Evolutionary conservation across 1,140 invertebrate genomes (phyloP).

Genomic region (Drosophila athabasca): DNA sequence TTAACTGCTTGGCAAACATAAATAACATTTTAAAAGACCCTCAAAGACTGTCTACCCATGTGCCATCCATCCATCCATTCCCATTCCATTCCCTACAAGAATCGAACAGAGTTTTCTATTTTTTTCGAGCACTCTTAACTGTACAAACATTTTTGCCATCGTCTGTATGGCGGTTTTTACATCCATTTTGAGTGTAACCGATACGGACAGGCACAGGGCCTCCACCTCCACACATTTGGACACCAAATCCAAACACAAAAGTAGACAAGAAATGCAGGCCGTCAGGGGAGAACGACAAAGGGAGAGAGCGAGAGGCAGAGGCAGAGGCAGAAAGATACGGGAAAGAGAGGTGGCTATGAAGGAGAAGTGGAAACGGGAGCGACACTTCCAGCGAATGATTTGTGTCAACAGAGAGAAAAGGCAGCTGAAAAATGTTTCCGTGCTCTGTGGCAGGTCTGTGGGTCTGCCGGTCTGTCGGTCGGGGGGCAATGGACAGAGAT

Average conservation of each 20-base stretch:
- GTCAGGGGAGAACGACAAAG: background rate
- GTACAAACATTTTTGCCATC: conserved; percentile 51
- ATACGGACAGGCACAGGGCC: conserved; percentile 40
- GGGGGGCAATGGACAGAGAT: conserved; percentile 47
- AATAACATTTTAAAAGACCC: conserved; percentile 6
- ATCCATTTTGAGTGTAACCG: conserved; percentile 51
- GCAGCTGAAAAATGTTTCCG: conserved; percentile 60
- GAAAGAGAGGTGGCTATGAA: conserved; percentile 21
- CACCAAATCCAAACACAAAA: conserved; percentile 60
- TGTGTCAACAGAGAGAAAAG: conserved; percentile 71
- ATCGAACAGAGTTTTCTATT: conserved; percentile 9
- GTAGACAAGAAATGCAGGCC: conserved; percentile 17
- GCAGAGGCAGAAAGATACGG: background rate
- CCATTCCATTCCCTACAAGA: background rate
- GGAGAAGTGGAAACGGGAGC: conserved; percentile 45
- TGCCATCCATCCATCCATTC: too few species aligned
- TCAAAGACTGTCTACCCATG: background rate
- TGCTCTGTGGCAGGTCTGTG: conserved; percentile 10
- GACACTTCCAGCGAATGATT: conserved; percentile 74
- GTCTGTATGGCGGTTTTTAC: conserved; percentile 38
- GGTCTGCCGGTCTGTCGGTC: background rate
- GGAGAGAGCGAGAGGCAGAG: conserved; percentile 1
- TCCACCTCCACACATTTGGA: conserved; percentile 50
- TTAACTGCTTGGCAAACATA: conserved; percentile 10
- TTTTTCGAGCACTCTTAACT: conserved; percentile 23